phyloP scores from a whole-genome alignment of 1,140 invertebrate genomes.

The Drosophila leontia region DNA sequence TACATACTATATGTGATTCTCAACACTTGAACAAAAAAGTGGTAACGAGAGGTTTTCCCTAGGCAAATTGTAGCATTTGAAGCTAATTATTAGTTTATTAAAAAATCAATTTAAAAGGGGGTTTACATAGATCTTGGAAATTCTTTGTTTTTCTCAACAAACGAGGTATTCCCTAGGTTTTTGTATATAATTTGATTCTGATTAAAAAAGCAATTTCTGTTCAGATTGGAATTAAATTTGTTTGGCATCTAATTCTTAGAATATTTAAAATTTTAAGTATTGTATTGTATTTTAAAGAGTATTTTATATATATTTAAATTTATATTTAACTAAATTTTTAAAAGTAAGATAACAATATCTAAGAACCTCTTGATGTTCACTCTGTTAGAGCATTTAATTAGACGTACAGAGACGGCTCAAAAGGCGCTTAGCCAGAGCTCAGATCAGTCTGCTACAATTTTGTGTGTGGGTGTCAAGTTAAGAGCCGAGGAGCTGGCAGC shows the following conservation, averaged over 20 bases:
- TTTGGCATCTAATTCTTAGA: not conserved
- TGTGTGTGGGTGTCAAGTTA: slow-evolving; percentile 68
- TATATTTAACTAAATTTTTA: no score
- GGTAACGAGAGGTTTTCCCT: not conserved
- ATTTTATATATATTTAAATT: no score
- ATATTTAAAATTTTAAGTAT: not conserved
- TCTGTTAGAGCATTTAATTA: slow-evolving; percentile 61
- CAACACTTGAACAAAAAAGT: not conserved
- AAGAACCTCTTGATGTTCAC: not conserved
- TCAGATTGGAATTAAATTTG: not conserved
- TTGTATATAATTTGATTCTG: slow-evolving; percentile 1
- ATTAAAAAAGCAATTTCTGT: not conserved
- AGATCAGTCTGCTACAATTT: slow-evolving; percentile 26
- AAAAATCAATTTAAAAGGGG: not conserved
- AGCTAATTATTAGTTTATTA: not conserved
- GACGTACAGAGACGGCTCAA: slow-evolving; percentile 18
- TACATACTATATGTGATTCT: not conserved
- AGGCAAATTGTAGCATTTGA: not conserved
- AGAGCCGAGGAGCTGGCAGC: slow-evolving; percentile 18
- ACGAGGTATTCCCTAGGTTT: not conserved
- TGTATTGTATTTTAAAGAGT: no score
- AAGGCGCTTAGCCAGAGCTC: slow-evolving; percentile 51
- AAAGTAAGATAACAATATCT: not conserved
- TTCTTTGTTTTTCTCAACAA: not conserved
- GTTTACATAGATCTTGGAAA: not conserved